Conservation (phyloP, 2,113 vertebrate genomes). For the Rynchops niger region DNA sequence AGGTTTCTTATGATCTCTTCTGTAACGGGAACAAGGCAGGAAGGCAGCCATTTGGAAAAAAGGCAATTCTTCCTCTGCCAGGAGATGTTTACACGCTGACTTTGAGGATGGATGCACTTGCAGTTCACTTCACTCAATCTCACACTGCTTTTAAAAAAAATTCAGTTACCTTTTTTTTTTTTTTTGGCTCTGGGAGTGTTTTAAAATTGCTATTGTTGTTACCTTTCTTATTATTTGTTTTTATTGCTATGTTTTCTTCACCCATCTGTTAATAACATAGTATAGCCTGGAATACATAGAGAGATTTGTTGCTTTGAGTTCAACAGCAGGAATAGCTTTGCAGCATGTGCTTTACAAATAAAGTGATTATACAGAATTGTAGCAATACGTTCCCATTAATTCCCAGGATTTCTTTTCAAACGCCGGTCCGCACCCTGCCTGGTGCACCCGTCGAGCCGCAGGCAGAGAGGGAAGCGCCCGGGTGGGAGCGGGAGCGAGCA, state of each 20-base stretch:
- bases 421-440: background rate
- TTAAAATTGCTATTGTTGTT: slow-evolving; percentile 23
- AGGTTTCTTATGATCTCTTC: background rate
- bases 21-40: background rate
- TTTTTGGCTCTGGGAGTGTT: background rate
- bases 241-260: slow-evolving; percentile 30
- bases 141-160: slow-evolving; percentile 12
- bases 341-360: slow-evolving; percentile 48
- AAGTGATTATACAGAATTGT: slow-evolving; percentile 13
- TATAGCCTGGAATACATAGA: background rate
- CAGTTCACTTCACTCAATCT: slow-evolving; percentile 10
- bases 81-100: slow-evolving; percentile 14
- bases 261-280: slow-evolving; percentile 13
- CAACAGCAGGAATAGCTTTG: slow-evolving; percentile 25
- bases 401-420: background rate
- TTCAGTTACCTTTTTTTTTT: background rate
- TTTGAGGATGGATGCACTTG: slow-evolving; percentile 11
- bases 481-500: background rate
- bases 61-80: background rate
- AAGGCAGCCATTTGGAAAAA: slow-evolving; percentile 16
- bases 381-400: slow-evolving; percentile 30
- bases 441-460: background rate
- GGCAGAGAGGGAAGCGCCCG: background rate
- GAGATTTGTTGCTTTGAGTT: slow-evolving; percentile 34
- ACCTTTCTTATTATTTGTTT: slow-evolving; percentile 46